phyloP scores from a whole-genome alignment of 2,888 invertebrate species.

The Agonum fuliginosum region DNA sequence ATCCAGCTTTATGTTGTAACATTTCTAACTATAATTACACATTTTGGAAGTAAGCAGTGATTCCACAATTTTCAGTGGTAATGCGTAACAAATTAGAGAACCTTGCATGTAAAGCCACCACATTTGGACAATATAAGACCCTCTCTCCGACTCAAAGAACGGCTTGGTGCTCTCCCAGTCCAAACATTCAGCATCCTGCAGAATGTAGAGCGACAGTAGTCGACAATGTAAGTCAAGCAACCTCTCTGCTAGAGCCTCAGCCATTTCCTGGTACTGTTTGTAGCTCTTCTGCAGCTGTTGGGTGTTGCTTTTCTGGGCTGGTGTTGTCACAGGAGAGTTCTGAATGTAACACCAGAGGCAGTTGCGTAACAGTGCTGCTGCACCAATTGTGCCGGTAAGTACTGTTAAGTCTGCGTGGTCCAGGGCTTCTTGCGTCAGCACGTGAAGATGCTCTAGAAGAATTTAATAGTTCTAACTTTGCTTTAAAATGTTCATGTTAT shows the following conservation, averaged over 20 bases:
- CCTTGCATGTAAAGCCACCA: slow-evolving; percentile 93
- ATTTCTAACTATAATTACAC: no score
- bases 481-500: neutral
- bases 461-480: slow-evolving; percentile 52
- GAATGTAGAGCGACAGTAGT: slow-evolving; percentile 84
- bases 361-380: slow-evolving; percentile 86
- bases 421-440: slow-evolving; percentile 86
- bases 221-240: slow-evolving; percentile 87
- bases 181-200: slow-evolving; percentile 88
- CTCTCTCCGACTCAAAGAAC: slow-evolving; percentile 84
- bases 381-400: slow-evolving; percentile 87
- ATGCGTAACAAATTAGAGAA: slow-evolving; percentile 67
- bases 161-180: slow-evolving; percentile 81
- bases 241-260: slow-evolving; percentile 88
- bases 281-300: slow-evolving; percentile 75
- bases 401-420: slow-evolving; percentile 90
- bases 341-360: slow-evolving; percentile 86
- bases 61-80: no score
- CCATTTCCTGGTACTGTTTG: slow-evolving; percentile 87
- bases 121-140: slow-evolving; percentile 89
- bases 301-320: slow-evolving; percentile 59
- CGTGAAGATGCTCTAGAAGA: slow-evolving; percentile 82
- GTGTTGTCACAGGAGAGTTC: slow-evolving; percentile 70
- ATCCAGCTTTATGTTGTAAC: no score
- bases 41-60: no score